phyloP scores from a whole-genome alignment of 2,113 vertebrate species.

The Larimichthys polyactis region DNA sequence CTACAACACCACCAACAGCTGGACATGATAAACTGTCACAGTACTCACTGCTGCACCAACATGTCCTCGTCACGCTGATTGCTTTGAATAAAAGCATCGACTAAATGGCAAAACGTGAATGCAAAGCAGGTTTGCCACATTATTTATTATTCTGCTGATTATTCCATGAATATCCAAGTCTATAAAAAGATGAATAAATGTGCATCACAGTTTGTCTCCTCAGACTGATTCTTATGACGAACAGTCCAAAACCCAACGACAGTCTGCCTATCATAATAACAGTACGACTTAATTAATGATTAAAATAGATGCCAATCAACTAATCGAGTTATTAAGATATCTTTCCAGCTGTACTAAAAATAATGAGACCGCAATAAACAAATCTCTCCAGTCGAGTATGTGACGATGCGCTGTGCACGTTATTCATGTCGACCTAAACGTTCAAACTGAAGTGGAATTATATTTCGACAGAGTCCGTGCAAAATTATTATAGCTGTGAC shows the following conservation, averaged over 20 bases:
- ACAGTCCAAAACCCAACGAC: not conserved
- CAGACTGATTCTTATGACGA: not conserved
- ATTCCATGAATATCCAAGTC: not conserved
- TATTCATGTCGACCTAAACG: not conserved
- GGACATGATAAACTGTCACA: too few species aligned
- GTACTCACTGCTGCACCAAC: too few species aligned
- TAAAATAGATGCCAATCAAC: too few species aligned
- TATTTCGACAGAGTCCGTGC: not conserved
- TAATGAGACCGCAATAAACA: not conserved
- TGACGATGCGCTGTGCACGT: too few species aligned
- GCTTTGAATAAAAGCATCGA: too few species aligned
- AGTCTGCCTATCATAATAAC: not conserved
- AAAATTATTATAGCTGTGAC: not conserved
- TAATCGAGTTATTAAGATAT: not conserved
- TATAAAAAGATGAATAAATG: too few species aligned
- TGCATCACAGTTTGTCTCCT: not conserved
- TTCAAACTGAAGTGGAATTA: not conserved
- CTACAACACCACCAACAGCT: too few species aligned
- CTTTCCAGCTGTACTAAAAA: not conserved
- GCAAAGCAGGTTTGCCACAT: too few species aligned
- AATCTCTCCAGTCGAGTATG: too few species aligned
- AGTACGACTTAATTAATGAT: too few species aligned
- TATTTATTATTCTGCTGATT: not conserved
- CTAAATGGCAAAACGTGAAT: too few species aligned
- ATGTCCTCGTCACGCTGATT: too few species aligned